A percentile compares a stretch with the other conserved stretches of the same genome.
These are phyloP conservation scores for Clamator glandarius DNA, from an alignment of 2,797 vertebrate species.

Conservation along the genomic window DNA sequence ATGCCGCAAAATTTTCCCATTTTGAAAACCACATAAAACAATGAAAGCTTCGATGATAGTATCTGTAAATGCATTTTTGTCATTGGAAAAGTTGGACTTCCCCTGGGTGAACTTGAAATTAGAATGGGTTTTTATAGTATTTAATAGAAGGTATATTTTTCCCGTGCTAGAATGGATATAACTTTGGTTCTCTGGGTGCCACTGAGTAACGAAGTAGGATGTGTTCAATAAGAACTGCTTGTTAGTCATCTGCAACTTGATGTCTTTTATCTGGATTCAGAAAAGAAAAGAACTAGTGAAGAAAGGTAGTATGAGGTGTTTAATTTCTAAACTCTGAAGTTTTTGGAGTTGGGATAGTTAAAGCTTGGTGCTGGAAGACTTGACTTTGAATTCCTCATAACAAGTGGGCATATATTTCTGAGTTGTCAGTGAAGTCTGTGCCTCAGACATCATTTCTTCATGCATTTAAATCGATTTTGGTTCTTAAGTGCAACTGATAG, in stretches of 20 bases:
- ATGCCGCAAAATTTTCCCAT: rapidly evolving
- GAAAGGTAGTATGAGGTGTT: background rate
- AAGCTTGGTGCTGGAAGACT: background rate
- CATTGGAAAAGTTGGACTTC: background rate
- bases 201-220: background rate
- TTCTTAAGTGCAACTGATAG: background rate
- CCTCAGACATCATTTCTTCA: background rate
- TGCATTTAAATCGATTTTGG: background rate
- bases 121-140: background rate
- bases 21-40: background rate
- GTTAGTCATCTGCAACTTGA: background rate
- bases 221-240: background rate
- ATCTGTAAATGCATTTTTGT: background rate
- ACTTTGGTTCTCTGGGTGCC: background rate
- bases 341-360: background rate
- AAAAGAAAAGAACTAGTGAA: background rate
- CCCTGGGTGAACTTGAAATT: rapidly evolving
- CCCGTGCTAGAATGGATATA: background rate
- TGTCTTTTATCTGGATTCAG: background rate
- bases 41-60: background rate
- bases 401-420: background rate
- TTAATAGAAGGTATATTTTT: background rate
- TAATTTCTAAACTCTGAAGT: background rate
- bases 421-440: background rate
- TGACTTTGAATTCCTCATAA: background rate